Conservation (phyloP, 2,113 vertebrate species). For the Cyanistes caeruleus region DNA sequence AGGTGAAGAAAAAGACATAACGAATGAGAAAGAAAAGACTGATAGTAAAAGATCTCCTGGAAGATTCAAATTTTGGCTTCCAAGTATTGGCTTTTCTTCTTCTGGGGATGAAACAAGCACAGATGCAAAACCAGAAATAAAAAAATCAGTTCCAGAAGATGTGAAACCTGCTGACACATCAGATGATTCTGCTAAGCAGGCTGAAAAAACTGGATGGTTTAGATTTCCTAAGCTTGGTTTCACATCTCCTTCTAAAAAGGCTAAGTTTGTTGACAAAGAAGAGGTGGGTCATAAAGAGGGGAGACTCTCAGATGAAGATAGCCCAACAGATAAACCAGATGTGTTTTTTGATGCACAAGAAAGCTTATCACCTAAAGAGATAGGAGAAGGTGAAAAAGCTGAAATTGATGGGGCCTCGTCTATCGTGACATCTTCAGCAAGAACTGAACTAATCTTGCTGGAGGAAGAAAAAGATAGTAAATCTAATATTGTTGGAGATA, state of each 20-base stretch:
- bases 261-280: conserved; percentile 6
- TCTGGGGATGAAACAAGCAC: conserved; percentile 23
- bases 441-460: conserved; percentile 64
- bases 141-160: conserved; percentile 6
- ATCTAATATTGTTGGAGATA: neutral
- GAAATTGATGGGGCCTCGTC: neutral
- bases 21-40: neutral
- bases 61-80: conserved; percentile 76
- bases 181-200: conserved; percentile 35
- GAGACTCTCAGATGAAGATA: conserved; percentile 47
- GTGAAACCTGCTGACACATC: neutral
- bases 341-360: conserved; percentile 75
- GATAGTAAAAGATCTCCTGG: conserved; percentile 62
- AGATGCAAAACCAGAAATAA: neutral
- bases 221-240: conserved; percentile 77
- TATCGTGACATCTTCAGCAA: conserved; percentile 50
- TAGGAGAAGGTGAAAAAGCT: neutral
- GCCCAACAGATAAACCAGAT: conserved; percentile 52
- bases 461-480: conserved; percentile 2
- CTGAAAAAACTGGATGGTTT: conserved; percentile 76
- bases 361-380: conserved; percentile 67
- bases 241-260: conserved; percentile 71
- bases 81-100: conserved; percentile 74
- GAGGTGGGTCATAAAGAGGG: neutral
- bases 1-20: neutral